These are phyloP conservation scores for Anodontia alba DNA, from an alignment of 2,888 invertebrate species.

Conservation along the genomic window DNA sequence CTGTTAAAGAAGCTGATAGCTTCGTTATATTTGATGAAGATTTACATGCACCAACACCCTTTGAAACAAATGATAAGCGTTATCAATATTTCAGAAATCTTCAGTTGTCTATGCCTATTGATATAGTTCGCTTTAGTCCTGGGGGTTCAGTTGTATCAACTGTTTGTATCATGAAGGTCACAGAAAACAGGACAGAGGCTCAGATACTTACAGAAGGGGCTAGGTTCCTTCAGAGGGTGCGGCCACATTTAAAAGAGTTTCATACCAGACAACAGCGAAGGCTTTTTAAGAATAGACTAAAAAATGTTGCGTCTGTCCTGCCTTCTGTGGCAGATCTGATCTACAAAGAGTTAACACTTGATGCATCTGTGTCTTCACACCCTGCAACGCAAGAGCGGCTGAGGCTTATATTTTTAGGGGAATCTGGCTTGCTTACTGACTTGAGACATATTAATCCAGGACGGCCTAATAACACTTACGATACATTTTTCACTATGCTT, in stretches of 20 bases:
- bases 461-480: constrained; percentile 31
- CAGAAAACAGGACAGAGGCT: constrained; percentile 3
- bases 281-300: constrained; percentile 31
- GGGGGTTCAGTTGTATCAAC: neutral
- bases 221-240: constrained; percentile 21
- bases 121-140: neutral
- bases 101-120: neutral
- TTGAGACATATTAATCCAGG: constrained; percentile 48
- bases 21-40: neutral
- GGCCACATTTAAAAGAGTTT: constrained; percentile 36
- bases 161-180: neutral
- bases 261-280: constrained; percentile 45
- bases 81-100: neutral
- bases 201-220: constrained; percentile 38
- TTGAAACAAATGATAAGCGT: neutral
- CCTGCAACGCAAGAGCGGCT: constrained; percentile 42
- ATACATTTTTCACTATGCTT: constrained; percentile 41
- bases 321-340: constrained; percentile 37
- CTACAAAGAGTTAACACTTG: constrained; percentile 43
- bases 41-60: neutral
- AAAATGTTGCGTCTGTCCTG: constrained; percentile 27
- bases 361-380: constrained; percentile 33
- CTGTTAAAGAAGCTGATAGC: neutral
- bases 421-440: constrained; percentile 30
- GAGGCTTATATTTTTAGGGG: constrained; percentile 40